Evolutionary conservation across 2,888 invertebrate genomes (phyloP).

Genomic region (Hedya salicella): DNA sequence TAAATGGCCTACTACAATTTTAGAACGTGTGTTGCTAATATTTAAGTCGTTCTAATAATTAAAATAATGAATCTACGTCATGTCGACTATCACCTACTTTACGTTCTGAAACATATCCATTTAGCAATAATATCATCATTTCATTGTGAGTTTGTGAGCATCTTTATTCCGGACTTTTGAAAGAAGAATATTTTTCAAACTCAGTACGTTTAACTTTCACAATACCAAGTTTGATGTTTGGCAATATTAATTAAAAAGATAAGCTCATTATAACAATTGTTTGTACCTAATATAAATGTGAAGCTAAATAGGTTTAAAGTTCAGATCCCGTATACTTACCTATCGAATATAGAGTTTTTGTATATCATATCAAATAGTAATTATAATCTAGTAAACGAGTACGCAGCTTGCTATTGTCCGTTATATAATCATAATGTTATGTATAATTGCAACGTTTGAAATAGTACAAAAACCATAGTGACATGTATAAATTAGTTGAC

Average conservation of each 20-base stretch:
- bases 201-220: slow-evolving; percentile 15
- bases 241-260: slow-evolving; percentile 51
- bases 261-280: slow-evolving; percentile 61
- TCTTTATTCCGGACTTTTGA: slow-evolving; percentile 11
- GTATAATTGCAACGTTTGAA: slow-evolving; percentile 55
- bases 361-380: slow-evolving; percentile 55
- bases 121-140: slow-evolving; percentile 54
- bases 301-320: slow-evolving; percentile 65
- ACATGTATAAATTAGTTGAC: slow-evolving; percentile 53
- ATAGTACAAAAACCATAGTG: slow-evolving; percentile 66
- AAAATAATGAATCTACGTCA: slow-evolving; percentile 54
- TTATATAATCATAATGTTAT: slow-evolving; percentile 46
- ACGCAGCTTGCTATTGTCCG: slow-evolving; percentile 72
- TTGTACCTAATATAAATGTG: slow-evolving; percentile 67
- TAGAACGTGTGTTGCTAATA: slow-evolving; percentile 77
- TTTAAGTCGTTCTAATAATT: slow-evolving; percentile 69
- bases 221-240: slow-evolving; percentile 48
- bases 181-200: slow-evolving; percentile 15
- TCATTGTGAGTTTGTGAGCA: slow-evolving; percentile 22
- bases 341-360: slow-evolving; percentile 56
- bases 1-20: slow-evolving; percentile 79
- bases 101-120: slow-evolving; percentile 51
- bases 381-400: slow-evolving; percentile 45
- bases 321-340: slow-evolving; percentile 55
- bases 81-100: slow-evolving; percentile 52